Base-by-base conservation (phyloP, 1,140 invertebrate species). In the Ptiloglossa arizonensis region DNA sequence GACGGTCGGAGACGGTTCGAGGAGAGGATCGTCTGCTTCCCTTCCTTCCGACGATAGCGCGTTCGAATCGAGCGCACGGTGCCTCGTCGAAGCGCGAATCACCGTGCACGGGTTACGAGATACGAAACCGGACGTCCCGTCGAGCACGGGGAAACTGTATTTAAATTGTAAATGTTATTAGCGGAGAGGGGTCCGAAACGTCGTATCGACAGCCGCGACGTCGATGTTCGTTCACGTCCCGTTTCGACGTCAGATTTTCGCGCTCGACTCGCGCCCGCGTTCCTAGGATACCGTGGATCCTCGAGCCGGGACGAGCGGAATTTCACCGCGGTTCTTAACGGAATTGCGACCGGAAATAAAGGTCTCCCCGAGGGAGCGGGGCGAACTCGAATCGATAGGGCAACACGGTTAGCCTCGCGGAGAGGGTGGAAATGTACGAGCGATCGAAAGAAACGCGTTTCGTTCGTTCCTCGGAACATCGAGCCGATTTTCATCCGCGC, bases 311-410 rank as follows among this genome's bases (percentile, higher is more conserved):
- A n/a, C 27, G 54, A 38, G 71, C 59, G 35, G 44, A 54, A 27
- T 67, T 57, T 46, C 50, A 13, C 19, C 5, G n/a, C 6, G 13
- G 63, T 38, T 57, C 64, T 75, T 69, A 68, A 27, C 52, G 73
- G 59, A 69, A 75, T 75, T 59, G 73, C 73, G 48, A 38, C 52
- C 59, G 52, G 27, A 75, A 75, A 56, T 41, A 54, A 44, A 48
- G 71, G 5, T 8, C 15, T 22, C 24, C 24, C 35, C 59, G 0
- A 1, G 22, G 70, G 32, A 46, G 15, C 9, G n/a, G n/a, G 17
- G 24, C 6, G 68, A 19, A 24, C n/a, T 13, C 9, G 35, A 41
- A 22, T 41, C 48, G 57, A 54, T 19, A 13, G 8, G n/a, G 19
- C 17, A n/a, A 57, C 41, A n/a, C n/a, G n/a, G 41, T 44, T 44